These are phyloP conservation scores for Andricus curvator DNA, from an alignment of 2,888 invertebrate species.

Conservation along the genomic window DNA sequence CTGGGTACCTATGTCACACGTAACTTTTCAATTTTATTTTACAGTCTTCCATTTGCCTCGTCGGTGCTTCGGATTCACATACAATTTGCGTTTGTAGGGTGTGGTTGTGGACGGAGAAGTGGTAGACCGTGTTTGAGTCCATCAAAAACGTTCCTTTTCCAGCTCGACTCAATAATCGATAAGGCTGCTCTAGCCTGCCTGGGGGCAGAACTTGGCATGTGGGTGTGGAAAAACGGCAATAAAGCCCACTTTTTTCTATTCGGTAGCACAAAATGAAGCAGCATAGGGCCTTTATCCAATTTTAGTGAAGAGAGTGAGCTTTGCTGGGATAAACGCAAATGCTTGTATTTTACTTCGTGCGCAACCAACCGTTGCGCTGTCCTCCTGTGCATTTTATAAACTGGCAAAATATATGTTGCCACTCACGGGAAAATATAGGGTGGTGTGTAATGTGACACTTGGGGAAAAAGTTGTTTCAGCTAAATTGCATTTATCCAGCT, in stretches of 20 bases:
- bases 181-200: constrained; percentile 40
- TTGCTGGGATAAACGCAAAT: constrained; percentile 24
- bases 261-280: constrained; percentile 43
- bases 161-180: constrained; percentile 64
- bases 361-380: neutral
- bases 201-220: constrained; percentile 41
- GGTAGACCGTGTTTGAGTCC: constrained; percentile 67
- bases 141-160: constrained; percentile 66
- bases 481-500: neutral
- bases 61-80: constrained; percentile 19
- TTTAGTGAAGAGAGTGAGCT: constrained; percentile 16
- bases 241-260: constrained; percentile 42
- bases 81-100: constrained; percentile 53
- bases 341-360: constrained; percentile 9
- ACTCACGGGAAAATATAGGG: neutral
- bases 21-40: constrained; percentile 4
- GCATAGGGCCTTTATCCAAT: constrained; percentile 23
- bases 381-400: constrained; percentile 8
- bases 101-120: constrained; percentile 62
- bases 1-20: neutral
- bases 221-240: constrained; percentile 37
- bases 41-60: constrained; percentile 18
- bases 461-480: neutral
- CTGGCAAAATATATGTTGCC: neutral
- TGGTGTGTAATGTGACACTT: neutral